Percentiles rank a stretch among this genome's conserved stretches.
Evolutionary conservation across 1,140 invertebrate species (phyloP).

Genomic region (Neomicropteryx cornuta): DNA sequence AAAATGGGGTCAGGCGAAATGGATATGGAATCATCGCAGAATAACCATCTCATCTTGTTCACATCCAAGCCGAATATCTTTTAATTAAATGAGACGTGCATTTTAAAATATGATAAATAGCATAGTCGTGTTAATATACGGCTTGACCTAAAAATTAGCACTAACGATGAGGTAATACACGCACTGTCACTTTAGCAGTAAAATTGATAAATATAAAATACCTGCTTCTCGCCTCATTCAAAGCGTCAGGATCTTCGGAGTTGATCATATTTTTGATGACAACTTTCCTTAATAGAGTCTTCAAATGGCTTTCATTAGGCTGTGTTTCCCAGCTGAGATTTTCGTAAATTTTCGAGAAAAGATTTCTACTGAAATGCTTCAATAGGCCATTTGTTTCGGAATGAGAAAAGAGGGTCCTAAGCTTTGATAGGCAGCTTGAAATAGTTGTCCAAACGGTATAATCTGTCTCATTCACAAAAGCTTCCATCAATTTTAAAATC

Average conservation of each 20-base stretch:
- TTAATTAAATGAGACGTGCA: too few relatives aligned
- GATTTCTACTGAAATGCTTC: conserved; percentile 56
- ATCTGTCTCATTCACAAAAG: conserved; percentile 78
- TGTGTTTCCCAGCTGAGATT: conserved; percentile 70
- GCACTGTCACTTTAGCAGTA: too few relatives aligned
- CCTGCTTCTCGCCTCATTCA: conserved; percentile 61
- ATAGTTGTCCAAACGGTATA: conserved; percentile 90
- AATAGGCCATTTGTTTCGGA: conserved; percentile 64
- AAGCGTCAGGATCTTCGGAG: conserved; percentile 63
- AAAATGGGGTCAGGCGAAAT: too few relatives aligned
- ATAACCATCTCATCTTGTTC: too few relatives aligned
- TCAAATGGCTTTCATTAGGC: conserved; percentile 66
- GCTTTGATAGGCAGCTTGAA: conserved; percentile 62
- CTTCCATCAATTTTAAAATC: conserved; percentile 53
- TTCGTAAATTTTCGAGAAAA: conserved; percentile 58
- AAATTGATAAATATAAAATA: too few relatives aligned
- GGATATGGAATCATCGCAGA: too few relatives aligned
- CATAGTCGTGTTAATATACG: too few relatives aligned
- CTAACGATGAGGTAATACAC: too few relatives aligned
- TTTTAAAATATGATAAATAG: too few relatives aligned
- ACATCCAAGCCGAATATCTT: too few relatives aligned
- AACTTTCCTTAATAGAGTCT: conserved; percentile 73
- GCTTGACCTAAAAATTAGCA: too few relatives aligned
- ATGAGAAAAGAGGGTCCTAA: conserved; percentile 64
- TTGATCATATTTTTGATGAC: conserved; percentile 74